Conservation (phyloP, 2,113 vertebrate genomes). For the Boleophthalmus pectinirostris region DNA sequence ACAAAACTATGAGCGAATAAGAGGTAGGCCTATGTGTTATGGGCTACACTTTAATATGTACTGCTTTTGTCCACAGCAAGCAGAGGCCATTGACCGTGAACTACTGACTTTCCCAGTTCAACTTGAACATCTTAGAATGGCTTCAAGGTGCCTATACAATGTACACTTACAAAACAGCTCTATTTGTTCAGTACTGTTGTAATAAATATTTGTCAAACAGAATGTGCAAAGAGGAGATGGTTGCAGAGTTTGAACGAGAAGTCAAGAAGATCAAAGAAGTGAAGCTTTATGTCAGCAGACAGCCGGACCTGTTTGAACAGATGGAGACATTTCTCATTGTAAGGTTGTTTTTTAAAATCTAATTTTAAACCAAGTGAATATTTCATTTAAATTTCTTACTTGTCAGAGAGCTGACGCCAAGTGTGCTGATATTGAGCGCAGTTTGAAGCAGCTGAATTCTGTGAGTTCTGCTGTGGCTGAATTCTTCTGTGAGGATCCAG, state of each 20-base stretch:
- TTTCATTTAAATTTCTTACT: background rate
- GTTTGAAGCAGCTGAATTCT: conserved; percentile 54
- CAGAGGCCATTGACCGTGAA: conserved; percentile 67
- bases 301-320: conserved; percentile 59
- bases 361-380: background rate
- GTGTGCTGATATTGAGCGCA: conserved; percentile 55
- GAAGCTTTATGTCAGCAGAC: conserved; percentile 56
- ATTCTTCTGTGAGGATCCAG: conserved; percentile 79
- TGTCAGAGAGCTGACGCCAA: conserved; percentile 69
- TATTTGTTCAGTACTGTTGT: background rate
- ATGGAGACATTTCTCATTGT: conserved; percentile 74
- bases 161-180: background rate
- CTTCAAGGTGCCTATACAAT: conserved; percentile 61
- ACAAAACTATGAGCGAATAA: background rate
- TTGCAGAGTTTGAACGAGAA: conserved; percentile 70
- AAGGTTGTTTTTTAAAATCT: background rate
- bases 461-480: conserved; percentile 69
- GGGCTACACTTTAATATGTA: background rate
- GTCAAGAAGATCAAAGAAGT: conserved; percentile 68
- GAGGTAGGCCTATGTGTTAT: background rate
- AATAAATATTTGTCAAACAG: conserved; percentile 36
- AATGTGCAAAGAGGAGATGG: conserved; percentile 75
- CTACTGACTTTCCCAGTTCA: conserved; percentile 72
- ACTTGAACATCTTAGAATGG: conserved; percentile 70
- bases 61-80: conserved; percentile 64